Percentiles rank a stretch among this genome's conserved stretches.
These are phyloP conservation scores for Pogoniulus pusillus DNA, from an alignment of 2,797 vertebrate genomes.

Conservation along the genomic window DNA sequence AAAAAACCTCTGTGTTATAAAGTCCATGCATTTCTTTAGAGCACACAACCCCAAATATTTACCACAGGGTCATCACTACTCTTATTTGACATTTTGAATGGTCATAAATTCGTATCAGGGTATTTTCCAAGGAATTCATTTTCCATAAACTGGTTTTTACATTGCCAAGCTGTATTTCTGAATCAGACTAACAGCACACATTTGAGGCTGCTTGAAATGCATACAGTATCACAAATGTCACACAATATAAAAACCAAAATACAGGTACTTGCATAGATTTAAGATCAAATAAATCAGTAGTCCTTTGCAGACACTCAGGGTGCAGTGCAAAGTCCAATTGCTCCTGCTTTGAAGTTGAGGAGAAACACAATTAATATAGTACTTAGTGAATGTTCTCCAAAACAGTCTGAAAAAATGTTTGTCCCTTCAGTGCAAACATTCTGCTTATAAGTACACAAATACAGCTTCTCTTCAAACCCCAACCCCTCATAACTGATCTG, in stretches of 20 bases:
- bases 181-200: neutral
- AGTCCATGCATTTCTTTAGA: neutral
- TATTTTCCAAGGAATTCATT: neutral
- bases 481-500: neutral
- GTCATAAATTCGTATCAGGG: neutral
- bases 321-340: constrained; percentile 41
- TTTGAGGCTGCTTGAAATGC: neutral
- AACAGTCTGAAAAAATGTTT: neutral
- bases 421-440: neutral
- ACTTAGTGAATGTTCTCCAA: neutral
- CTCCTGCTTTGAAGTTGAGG: constrained; percentile 10
- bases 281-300: constrained; percentile 35
- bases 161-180: neutral
- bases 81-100: neutral
- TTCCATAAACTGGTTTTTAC: neutral
- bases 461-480: neutral
- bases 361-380: constrained; percentile 35
- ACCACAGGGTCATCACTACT: neutral
- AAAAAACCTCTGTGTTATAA: neutral
- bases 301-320: constrained; percentile 17
- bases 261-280: constrained; percentile 13
- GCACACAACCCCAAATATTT: neutral
- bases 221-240: neutral
- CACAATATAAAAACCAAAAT: neutral
- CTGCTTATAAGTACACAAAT: neutral